Conservation (phyloP, 2,888 invertebrate species). For the Drosophila merina region DNA sequence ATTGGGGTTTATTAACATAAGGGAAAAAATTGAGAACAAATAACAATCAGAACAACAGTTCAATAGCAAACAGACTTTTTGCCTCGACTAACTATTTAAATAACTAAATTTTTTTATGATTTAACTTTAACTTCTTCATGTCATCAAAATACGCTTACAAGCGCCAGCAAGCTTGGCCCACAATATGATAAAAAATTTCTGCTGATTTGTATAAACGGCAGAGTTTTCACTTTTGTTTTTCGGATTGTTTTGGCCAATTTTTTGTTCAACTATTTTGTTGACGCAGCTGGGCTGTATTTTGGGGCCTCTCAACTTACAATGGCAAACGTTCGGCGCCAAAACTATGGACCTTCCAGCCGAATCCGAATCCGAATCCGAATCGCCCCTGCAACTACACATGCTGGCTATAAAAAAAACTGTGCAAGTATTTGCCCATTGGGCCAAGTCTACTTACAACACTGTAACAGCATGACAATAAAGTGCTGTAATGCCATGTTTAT, state of each 20-base stretch:
- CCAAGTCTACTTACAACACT: conserved; percentile 44
- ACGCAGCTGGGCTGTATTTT: conserved; percentile 65
- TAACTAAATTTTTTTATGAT: conserved; percentile 10
- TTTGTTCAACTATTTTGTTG: conserved; percentile 48
- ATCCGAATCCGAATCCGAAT: conserved; percentile 33
- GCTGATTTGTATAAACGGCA: conserved; percentile 68
- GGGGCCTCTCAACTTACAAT: conserved; percentile 65
- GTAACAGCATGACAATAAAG: conserved; percentile 42
- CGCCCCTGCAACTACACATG: conserved; percentile 34
- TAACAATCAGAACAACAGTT: conserved; percentile 29
- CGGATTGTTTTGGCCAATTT: conserved; percentile 20
- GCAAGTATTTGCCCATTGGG: conserved; percentile 24
- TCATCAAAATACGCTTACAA: conserved; percentile 67
- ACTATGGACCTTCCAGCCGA: conserved; percentile 48
- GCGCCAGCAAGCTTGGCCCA: conserved; percentile 70
- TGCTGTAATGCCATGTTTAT: conserved; percentile 45
- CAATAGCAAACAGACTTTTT: conserved; percentile 18
- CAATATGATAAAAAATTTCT: conserved; percentile 52
- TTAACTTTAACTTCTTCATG: conserved; percentile 23
- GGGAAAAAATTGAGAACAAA: conserved; percentile 1
- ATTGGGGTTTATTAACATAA: background rate
- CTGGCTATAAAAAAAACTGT: conserved; percentile 2
- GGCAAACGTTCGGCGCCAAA: conserved; percentile 62
- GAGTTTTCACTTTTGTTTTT: conserved; percentile 18
- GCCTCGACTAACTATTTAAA: conserved; percentile 40